phyloP scores from a whole-genome alignment of 2,888 invertebrate species.

The Nomada lathburiana region DNA sequence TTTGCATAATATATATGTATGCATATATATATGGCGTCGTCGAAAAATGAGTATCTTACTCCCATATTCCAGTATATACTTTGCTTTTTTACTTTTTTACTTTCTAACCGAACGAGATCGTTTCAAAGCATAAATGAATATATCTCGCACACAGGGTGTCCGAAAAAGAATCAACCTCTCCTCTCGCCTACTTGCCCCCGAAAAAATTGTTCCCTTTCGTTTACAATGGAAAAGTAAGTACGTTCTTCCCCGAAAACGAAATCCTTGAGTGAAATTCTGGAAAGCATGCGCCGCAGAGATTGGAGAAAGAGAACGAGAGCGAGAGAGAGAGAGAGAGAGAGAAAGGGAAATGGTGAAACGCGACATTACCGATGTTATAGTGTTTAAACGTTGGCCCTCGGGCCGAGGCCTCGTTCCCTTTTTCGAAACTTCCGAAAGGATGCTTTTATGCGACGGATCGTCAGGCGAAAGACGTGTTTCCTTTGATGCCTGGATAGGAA shows the following conservation, averaged over 20 bases:
- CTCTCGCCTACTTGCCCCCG: neutral
- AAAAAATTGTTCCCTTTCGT: neutral
- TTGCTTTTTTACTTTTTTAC: too few relatives aligned
- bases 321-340: neutral
- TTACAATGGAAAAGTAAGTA: neutral
- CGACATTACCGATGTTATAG: constrained; percentile 28
- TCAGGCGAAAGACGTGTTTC: constrained; percentile 10
- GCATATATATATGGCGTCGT: too few relatives aligned
- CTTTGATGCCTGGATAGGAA: constrained; percentile 6
- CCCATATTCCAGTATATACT: too few relatives aligned
- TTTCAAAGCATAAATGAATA: too few relatives aligned
- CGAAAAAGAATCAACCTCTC: neutral
- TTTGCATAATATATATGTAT: too few relatives aligned
- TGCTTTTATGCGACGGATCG: constrained; percentile 36
- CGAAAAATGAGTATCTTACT: too few relatives aligned
- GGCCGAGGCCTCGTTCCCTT: constrained; percentile 48
- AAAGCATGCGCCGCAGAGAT: neutral
- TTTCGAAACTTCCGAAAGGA: constrained; percentile 39
- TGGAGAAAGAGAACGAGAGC: neutral
- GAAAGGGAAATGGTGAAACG: constrained; percentile 5
- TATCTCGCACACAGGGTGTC: neutral
- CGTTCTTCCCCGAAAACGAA: neutral
- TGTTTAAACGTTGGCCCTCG: constrained; percentile 42
- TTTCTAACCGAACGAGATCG: too few relatives aligned
- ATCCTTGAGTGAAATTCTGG: constrained; percentile 22